A percentile compares a stretch with the other conserved stretches of the same genome.
phyloP scores from a whole-genome alignment of 2,888 invertebrate genomes.

The Hylaea fasciaria region DNA sequence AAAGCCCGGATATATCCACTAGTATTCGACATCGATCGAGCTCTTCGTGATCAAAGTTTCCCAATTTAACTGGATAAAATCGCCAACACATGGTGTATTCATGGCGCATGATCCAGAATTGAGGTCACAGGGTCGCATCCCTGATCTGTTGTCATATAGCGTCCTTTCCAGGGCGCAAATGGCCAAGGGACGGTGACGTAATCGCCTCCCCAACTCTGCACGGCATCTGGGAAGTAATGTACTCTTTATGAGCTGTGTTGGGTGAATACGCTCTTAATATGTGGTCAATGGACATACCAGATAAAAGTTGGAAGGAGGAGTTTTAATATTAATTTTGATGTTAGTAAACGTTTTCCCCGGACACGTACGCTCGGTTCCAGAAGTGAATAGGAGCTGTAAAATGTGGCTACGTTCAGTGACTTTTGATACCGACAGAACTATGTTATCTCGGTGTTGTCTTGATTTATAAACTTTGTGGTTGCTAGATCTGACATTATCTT shows the following conservation, averaged over 20 bases:
- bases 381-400: no score
- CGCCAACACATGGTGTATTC: conserved; percentile 21
- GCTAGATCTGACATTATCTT: no score
- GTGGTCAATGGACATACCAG: conserved; percentile 7
- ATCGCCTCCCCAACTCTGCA: conserved; percentile 17
- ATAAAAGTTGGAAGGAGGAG: background rate
- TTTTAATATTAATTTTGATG: no score
- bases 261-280: conserved; percentile 16
- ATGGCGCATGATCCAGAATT: conserved; percentile 22
- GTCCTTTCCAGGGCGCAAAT: conserved; percentile 27
- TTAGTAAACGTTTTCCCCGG: no score
- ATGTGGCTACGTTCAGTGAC: no score
- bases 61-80: conserved; percentile 17
- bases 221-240: conserved; percentile 25
- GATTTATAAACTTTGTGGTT: no score
- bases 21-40: no score
- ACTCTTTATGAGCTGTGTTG: conserved; percentile 8
- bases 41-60: background rate
- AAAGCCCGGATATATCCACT: no score
- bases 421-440: no score
- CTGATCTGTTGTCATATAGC: conserved; percentile 33
- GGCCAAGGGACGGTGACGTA: conserved; percentile 27
- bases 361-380: no score
- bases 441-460: no score
- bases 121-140: conserved; percentile 39